phyloP scores from a whole-genome alignment of 1,140 invertebrate genomes.

The Archivesica marissinica region DNA sequence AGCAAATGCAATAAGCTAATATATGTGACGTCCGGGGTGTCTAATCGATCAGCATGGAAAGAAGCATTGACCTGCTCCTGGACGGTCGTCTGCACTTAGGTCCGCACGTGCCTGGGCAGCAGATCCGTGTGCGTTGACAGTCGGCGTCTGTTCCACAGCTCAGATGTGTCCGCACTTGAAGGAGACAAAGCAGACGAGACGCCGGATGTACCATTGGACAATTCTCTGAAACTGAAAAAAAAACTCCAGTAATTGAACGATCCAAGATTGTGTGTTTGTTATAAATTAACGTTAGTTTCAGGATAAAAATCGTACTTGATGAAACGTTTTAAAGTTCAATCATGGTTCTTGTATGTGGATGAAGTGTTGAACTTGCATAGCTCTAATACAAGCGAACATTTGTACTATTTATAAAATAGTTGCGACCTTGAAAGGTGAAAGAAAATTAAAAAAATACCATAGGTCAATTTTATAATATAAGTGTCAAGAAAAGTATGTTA shows the following conservation, averaged over 20 bases:
- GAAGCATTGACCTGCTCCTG: constrained; percentile 3
- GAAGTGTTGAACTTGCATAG: neutral
- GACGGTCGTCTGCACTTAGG: constrained; percentile 1
- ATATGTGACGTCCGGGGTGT: too few relatives aligned
- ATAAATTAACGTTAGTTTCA: too few relatives aligned
- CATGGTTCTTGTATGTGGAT: neutral
- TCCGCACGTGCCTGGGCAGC: constrained; percentile 27
- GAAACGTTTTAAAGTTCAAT: too few relatives aligned
- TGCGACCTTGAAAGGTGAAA: neutral
- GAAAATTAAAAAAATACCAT: neutral
- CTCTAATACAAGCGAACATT: neutral
- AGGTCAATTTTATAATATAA: neutral
- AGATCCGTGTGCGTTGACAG: constrained; percentile 18
- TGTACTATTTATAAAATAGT: neutral
- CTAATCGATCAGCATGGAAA: constrained; percentile 12
- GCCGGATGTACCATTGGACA: neutral
- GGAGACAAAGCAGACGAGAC: neutral
- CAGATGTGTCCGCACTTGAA: neutral
- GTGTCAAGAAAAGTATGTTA: neutral
- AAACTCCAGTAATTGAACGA: too few relatives aligned
- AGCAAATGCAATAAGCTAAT: too few relatives aligned
- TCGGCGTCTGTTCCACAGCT: neutral
- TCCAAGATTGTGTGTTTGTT: too few relatives aligned
- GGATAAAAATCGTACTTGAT: too few relatives aligned
- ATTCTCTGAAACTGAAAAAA: constrained; percentile 9